These are phyloP conservation scores for Polyodon spathula DNA, from an alignment of 2,113 vertebrate species.

Conservation along the genomic window DNA sequence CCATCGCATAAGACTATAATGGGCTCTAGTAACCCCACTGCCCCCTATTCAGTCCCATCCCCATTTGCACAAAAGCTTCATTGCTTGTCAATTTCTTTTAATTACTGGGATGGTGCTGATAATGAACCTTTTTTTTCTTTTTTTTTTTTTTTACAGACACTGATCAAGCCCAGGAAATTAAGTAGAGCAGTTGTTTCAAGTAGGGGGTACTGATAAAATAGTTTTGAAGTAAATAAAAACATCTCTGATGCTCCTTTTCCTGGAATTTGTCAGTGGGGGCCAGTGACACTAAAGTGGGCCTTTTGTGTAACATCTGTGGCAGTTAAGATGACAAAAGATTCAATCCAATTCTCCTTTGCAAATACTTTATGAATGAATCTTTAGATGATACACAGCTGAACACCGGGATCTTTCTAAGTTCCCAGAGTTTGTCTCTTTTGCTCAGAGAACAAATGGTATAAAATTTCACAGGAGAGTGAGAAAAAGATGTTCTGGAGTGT, in stretches of 20 bases:
- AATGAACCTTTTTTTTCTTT: constrained; percentile 56
- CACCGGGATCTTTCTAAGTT: constrained; percentile 31
- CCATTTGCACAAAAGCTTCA: constrained; percentile 71
- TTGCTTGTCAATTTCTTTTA: constrained; percentile 84
- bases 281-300: constrained; percentile 3
- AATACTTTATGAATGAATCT: constrained; percentile 41
- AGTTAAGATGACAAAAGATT: constrained; percentile 35
- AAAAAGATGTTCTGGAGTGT: no score
- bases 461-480: background rate
- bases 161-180: constrained; percentile 71
- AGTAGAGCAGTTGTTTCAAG: constrained; percentile 62
- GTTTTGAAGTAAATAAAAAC: constrained; percentile 55
- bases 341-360: constrained; percentile 46
- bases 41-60: constrained; percentile 72
- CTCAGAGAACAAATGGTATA: background rate
- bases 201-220: constrained; percentile 35
- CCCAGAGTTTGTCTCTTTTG: background rate
- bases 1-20: constrained; percentile 70
- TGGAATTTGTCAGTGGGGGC: background rate
- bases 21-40: constrained; percentile 60
- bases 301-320: constrained; percentile 38
- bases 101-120: constrained; percentile 77
- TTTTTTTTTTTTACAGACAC: no score
- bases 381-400: constrained; percentile 40
- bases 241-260: constrained; percentile 9